A percentile compares a stretch with the other conserved stretches of the same genome.
Conservation (phyloP, 2,888 invertebrate species). For the Agriopis marginaria region DNA sequence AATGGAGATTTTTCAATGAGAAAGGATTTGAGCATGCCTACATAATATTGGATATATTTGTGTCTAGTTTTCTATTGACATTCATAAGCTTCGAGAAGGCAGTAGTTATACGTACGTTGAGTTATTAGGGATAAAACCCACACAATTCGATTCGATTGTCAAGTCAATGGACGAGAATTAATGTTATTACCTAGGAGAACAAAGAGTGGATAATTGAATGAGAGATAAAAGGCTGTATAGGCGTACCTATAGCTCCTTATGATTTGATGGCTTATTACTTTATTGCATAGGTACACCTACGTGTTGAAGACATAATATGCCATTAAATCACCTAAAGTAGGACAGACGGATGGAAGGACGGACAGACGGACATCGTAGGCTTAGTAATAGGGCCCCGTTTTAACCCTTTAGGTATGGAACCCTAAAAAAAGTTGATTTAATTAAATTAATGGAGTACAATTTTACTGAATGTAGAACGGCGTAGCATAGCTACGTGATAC, state of each 20-base stretch:
- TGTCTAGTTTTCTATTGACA: slow-evolving; percentile 24
- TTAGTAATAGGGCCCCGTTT: too few species aligned
- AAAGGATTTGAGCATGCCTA: slow-evolving; percentile 43
- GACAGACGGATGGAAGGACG: too few species aligned
- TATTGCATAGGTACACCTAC: not conserved
- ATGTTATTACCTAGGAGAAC: slow-evolving; percentile 28
- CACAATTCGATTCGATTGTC: slow-evolving; percentile 9
- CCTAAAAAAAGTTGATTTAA: too few species aligned
- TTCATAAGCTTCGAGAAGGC: slow-evolving; percentile 15
- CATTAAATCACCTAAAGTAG: too few species aligned
- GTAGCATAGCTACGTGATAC: slow-evolving; percentile 5
- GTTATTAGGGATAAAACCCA: slow-evolving; percentile 20
- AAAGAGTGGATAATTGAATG: slow-evolving; percentile 30
- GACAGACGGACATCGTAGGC: too few species aligned
- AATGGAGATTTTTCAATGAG: slow-evolving; percentile 56
- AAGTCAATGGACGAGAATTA: slow-evolving; percentile 18
- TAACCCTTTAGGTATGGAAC: too few species aligned
- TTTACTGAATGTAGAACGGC: not conserved
- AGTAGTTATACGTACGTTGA: slow-evolving; percentile 1
- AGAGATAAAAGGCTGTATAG: slow-evolving; percentile 3
- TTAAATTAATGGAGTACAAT: not conserved
- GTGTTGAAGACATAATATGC: too few species aligned
- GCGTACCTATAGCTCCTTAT: not conserved
- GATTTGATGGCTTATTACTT: not conserved
- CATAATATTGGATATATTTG: slow-evolving; percentile 33